Evolutionary conservation across 2,888 invertebrate species (phyloP), one percentile per base, ranked within the genome.

Genomic region (Tiphia femorata): DNA sequence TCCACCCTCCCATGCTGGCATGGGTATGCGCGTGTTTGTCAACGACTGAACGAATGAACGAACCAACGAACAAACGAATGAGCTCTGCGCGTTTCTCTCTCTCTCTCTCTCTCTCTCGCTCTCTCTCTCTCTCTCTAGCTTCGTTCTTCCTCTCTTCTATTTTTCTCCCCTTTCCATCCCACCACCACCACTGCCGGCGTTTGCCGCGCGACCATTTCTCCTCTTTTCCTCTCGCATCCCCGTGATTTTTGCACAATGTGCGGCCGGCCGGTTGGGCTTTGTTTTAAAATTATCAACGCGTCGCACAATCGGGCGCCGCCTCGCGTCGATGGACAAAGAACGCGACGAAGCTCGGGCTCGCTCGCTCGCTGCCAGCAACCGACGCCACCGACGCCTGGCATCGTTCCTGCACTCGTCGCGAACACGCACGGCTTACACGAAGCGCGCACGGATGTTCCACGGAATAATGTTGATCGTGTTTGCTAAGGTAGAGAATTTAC

Each of bases 261-360:
- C 67, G 62, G 44, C 67, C 67, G 53, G 62, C 55, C 73, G 58
- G 58, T 67, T 49, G 37, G 70, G 69, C 74, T 79, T 82, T 80
- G 81, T 82, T 79, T 76, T 70, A 77, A 82, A 82, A 82, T 82
- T 82, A 82, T 82, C 82, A 82, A 82, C 79, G 75, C 77, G 78
- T 77, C 75, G 76, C 81, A 81, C 81, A 82, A 80, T 78, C 79
- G 73, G 70, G 68, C 63, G 72, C 67, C 66, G 70, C 71, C 69
- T 70, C 72, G 69, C 64, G 51, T 64, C 60, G 59, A 58, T 59
- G 70, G 61, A 79, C 76, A 78, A 78, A 79, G 77, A 76, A 75
- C 33, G 12, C 33, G n/a, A n/a, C n/a, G 8, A 14, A 33, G 33
- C 33, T 33, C 19, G 17, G 12, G 17, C 21, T 49, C n/a, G 48